These are phyloP conservation scores for Candidula unifasciata DNA, from an alignment of 2,888 invertebrate genomes.

Conservation along the genomic window DNA sequence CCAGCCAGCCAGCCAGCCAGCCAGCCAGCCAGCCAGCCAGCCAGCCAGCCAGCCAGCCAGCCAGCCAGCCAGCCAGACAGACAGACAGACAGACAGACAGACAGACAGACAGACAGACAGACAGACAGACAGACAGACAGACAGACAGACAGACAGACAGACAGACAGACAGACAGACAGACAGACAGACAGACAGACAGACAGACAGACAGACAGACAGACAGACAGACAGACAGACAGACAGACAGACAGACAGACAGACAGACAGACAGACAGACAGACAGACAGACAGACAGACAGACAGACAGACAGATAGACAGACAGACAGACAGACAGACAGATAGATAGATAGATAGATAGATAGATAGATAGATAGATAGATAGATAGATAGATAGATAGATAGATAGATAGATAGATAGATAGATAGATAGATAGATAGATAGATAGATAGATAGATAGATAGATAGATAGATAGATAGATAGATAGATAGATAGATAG, in stretches of 20 bases:
- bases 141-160: not conserved
- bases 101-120: not conserved
- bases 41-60: slow-evolving; percentile 1
- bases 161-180: not conserved
- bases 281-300: slow-evolving; percentile 27
- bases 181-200: not conserved
- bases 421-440: too few species aligned
- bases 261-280: slow-evolving; percentile 32
- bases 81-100: not conserved
- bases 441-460: too few species aligned
- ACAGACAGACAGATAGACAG: not conserved
- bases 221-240: not conserved
- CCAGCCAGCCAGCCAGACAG: slow-evolving; percentile 7
- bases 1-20: not conserved
- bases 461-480: too few species aligned
- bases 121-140: not conserved
- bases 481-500: too few species aligned
- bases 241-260: slow-evolving; percentile 30
- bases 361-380: not conserved
- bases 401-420: too few species aligned
- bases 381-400: too few species aligned
- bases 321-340: too few species aligned
- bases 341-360: too few species aligned
- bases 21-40: slow-evolving; percentile 4
- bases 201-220: not conserved